Conservation (phyloP, 1,140 invertebrate genomes). For the Bombus turneri region DNA sequence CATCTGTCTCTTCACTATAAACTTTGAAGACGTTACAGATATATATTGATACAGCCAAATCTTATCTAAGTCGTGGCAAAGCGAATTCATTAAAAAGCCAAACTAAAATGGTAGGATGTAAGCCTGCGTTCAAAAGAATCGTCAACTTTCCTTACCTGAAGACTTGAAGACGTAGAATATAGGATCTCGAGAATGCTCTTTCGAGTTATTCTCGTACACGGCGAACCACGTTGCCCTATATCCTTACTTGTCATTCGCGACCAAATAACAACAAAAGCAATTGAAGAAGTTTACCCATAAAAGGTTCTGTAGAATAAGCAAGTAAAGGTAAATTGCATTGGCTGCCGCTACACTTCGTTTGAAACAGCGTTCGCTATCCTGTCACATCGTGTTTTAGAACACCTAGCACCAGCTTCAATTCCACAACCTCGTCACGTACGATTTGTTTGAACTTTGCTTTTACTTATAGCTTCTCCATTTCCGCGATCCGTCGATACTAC, state of each 20-base stretch:
- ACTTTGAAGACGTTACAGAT: no score
- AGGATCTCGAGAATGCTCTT: not conserved
- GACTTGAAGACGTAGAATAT: not conserved
- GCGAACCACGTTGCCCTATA: conserved; percentile 21
- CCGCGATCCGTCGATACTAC: conserved; percentile 35
- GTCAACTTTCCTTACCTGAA: no score
- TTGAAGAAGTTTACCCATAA: conserved; percentile 38
- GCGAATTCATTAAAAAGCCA: no score
- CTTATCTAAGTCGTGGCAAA: no score
- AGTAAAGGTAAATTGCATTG: conserved; percentile 62
- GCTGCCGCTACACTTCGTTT: conserved; percentile 13
- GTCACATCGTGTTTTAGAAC: conserved; percentile 39
- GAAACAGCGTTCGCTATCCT: not conserved
- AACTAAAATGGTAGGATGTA: not conserved
- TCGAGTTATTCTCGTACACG: not conserved
- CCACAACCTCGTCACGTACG: conserved; percentile 66
- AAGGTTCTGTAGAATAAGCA: conserved; percentile 10
- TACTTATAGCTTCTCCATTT: conserved; percentile 58
- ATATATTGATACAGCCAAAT: no score
- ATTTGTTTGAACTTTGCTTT: conserved; percentile 76
- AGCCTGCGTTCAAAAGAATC: no score
- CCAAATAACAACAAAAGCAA: conserved; percentile 30
- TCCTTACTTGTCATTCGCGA: not conserved
- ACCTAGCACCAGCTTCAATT: conserved; percentile 40
- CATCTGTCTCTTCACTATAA: no score